Percentiles rank a stretch among this genome's conserved stretches.
Conservation (phyloP, 2,113 vertebrate species). For the Notothenia rossii region DNA sequence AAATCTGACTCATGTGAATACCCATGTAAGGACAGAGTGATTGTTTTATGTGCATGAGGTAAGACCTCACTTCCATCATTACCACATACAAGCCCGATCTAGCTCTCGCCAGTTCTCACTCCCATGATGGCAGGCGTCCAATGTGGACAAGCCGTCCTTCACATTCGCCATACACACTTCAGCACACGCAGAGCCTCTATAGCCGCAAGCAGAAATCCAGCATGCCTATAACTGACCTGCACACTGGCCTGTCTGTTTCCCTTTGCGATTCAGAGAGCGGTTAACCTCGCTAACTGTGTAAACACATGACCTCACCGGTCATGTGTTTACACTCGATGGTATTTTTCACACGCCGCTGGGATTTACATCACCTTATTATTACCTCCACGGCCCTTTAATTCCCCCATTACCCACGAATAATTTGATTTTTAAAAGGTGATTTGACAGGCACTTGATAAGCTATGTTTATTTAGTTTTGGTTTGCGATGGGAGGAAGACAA, state of each 20-base stretch:
- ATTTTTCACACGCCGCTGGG: conserved; percentile 71
- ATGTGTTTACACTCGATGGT: conserved; percentile 67
- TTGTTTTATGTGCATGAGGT: conserved; percentile 75
- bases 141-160: conserved; percentile 45
- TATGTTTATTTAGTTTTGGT: conserved; percentile 66
- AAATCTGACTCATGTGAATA: conserved; percentile 59
- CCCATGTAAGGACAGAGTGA: conserved; percentile 74
- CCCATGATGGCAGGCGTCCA: conserved; percentile 60
- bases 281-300: conserved; percentile 76
- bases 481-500: conserved; percentile 35
- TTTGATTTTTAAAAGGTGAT: conserved; percentile 53
- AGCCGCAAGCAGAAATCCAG: conserved; percentile 62
- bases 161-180: conserved; percentile 44
- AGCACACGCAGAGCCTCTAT: conserved; percentile 41
- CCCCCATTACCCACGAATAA: conserved; percentile 62
- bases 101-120: conserved; percentile 47
- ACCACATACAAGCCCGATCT: conserved; percentile 60
- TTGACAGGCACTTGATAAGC: conserved; percentile 69
- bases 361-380: conserved; percentile 61
- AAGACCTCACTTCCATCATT: conserved; percentile 67
- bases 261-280: conserved; percentile 54
- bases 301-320: conserved; percentile 81
- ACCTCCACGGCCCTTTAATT: conserved; percentile 60
- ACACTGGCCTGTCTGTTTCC: conserved; percentile 51
- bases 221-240: conserved; percentile 61